phyloP scores from a whole-genome alignment of 2,888 invertebrate genomes.

The Pseudoips prasinana region DNA sequence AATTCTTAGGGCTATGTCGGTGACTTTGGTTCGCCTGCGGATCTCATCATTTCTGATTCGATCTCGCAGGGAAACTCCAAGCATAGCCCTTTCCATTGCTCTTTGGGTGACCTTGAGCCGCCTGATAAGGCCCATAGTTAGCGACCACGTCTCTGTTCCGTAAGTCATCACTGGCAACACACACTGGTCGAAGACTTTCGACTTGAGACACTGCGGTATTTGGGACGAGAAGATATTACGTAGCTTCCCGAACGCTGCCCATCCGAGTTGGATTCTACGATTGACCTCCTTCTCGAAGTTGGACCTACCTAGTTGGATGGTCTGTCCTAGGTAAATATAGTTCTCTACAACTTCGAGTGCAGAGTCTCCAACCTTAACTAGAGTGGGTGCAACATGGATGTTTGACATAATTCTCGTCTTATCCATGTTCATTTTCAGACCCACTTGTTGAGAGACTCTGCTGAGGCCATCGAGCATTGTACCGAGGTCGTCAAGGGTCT shows the following conservation, averaged over 20 bases:
- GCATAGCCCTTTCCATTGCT: constrained; percentile 1
- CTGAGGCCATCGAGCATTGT: neutral
- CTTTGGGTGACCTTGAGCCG: neutral
- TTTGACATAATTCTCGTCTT: neutral
- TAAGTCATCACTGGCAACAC: neutral
- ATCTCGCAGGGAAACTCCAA: neutral
- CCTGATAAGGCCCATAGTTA: neutral
- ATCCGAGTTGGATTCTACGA: constrained; percentile 5
- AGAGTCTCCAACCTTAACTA: too few species aligned
- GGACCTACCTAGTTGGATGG: neutral
- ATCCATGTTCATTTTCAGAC: neutral
- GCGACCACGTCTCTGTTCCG: neutral
- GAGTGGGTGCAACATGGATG: neutral
- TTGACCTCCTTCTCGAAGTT: constrained; percentile 6
- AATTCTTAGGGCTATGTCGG: neutral
- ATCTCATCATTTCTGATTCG: neutral
- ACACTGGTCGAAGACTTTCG: constrained; percentile 1
- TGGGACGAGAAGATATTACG: constrained; percentile 2
- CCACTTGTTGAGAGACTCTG: neutral
- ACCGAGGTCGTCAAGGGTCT: neutral
- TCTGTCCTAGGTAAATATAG: neutral
- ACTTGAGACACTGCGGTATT: neutral
- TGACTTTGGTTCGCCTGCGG: neutral
- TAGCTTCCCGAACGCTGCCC: constrained; percentile 6
- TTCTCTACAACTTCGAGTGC: neutral